These are phyloP conservation scores for Nephrocerus scutellatus DNA, from an alignment of 2,888 invertebrate genomes.

Conservation along the genomic window DNA sequence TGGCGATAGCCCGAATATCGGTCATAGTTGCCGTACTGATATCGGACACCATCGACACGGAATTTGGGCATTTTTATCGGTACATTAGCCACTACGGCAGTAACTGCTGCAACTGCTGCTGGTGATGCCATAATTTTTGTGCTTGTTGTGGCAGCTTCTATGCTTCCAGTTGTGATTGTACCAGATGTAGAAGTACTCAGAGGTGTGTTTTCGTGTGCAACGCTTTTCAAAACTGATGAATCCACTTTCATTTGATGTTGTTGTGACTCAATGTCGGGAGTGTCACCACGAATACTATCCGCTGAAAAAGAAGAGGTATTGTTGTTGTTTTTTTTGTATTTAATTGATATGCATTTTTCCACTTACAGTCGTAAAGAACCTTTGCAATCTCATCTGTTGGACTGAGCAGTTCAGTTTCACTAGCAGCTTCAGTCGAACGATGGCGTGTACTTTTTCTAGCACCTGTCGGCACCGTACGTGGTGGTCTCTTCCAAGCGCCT, in stretches of 20 bases:
- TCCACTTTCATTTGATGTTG: too few relatives aligned
- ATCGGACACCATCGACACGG: slow-evolving; percentile 68
- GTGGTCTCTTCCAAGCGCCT: slow-evolving; percentile 69
- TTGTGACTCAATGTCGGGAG: slow-evolving; percentile 28
- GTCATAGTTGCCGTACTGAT: slow-evolving; percentile 94
- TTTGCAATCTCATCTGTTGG: slow-evolving; percentile 44
- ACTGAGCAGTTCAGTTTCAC: slow-evolving; percentile 49
- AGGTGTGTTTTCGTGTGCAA: too few relatives aligned
- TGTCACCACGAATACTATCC: slow-evolving; percentile 39
- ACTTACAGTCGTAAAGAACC: slow-evolving; percentile 32
- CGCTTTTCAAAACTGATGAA: too few relatives aligned
- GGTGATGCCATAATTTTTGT: slow-evolving; percentile 8
- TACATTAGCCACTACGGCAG: slow-evolving; percentile 12
- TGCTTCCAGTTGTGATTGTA: too few relatives aligned
- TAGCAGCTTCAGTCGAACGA: slow-evolving; percentile 48
- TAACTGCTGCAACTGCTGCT: slow-evolving; percentile 9
- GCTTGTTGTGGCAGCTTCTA: slow-evolving; percentile 12
- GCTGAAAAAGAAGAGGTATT: slow-evolving; percentile 19
- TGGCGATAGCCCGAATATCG: slow-evolving; percentile 95
- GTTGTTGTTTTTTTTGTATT: slow-evolving; percentile 1
- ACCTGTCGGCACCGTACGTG: slow-evolving; percentile 43
- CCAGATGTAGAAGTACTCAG: slow-evolving; percentile 35
- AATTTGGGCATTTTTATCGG: slow-evolving; percentile 48
- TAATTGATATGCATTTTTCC: not conserved
- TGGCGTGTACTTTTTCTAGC: slow-evolving; percentile 41